Evolutionary conservation across 92 coral and sea anemone genomes (phyloP), one percentile per base, ranked within the genome.

Genomic region (Isaurus tuberculatus): DNA sequence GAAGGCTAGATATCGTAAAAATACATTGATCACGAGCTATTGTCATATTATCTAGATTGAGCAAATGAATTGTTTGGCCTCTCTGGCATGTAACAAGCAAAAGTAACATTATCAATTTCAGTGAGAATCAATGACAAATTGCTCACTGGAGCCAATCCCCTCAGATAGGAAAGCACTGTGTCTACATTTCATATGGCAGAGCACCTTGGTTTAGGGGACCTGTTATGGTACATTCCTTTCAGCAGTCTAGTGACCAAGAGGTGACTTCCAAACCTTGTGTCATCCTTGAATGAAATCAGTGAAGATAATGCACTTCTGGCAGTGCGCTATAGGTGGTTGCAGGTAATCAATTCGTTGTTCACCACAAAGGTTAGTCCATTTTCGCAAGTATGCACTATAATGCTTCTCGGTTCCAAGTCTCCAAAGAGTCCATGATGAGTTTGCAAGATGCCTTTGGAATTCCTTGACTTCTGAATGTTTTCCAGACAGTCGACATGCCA

Each of bases 401-500:
- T 78, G 89, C 71, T 85, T 77, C 53, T 37, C 31, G 48, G 70
- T 85, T 16, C 88, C 88, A 19, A 31, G 20, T 63, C 84, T 60
- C 73, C 81, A n/a, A 86, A 51, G 90, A 86, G 81, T 42, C 73
- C 73, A 87, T 57, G 82, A 87, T 70, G 42, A 87, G 75, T 40
- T 55, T 71, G 53, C 64, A 64, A 51, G 91, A 74, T 73, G 73
- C 75, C 72, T 87, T 20, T 73, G 91, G 78, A 72, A 82, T 72
- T 71, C 84, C 87, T 79, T 74, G 32, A 22, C 33, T 48, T 37
- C 70, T 64, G 72, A 67, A 22, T 23, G 80, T 46, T 48, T 80
- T 32, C 86, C 85, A 48, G 90, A 86, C 79, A 80, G 49, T 67
- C 20, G 73, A 80, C 86, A 86, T 57, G 86, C 86, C 90, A 80